Percentiles rank a stretch among this genome's conserved stretches.
These are phyloP conservation scores for Epinephelus awoara DNA, from an alignment of 2,797 vertebrate species.

Conservation along the genomic window DNA sequence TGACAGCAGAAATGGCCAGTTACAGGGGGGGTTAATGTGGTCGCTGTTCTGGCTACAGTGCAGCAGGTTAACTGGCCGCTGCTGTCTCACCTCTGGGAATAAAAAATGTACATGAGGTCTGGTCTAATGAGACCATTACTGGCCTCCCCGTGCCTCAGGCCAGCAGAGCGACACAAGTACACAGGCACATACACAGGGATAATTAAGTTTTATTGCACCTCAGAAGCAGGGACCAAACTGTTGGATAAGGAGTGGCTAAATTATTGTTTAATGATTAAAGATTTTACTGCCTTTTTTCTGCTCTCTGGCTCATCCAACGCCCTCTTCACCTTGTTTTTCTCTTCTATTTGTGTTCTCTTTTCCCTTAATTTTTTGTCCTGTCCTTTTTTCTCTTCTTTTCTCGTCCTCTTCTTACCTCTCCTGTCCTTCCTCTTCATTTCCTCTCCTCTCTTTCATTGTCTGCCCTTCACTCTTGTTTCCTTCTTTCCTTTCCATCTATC, in stretches of 20 bases:
- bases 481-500: not conserved
- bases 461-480: not conserved
- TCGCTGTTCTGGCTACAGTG: not conserved
- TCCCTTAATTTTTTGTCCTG: not conserved
- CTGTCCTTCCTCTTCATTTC: no score
- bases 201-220: slow-evolving; percentile 64
- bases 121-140: slow-evolving; percentile 71
- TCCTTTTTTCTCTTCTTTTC: not conserved
- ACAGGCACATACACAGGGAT: slow-evolving; percentile 47
- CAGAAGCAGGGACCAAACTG: slow-evolving; percentile 53
- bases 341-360: not conserved
- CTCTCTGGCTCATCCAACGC: not conserved
- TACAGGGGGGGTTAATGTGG: slow-evolving; percentile 15
- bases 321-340: not conserved
- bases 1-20: slow-evolving; percentile 12
- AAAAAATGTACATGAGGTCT: slow-evolving; percentile 34
- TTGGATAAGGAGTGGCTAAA: slow-evolving; percentile 56
- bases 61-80: slow-evolving; percentile 52
- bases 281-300: slow-evolving; percentile 41
- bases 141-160: slow-evolving; percentile 48
- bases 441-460: no score
- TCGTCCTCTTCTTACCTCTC: not conserved
- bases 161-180: slow-evolving; percentile 41
- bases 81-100: slow-evolving; percentile 47
- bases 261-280: slow-evolving; percentile 60